These are phyloP conservation scores for Chionis minor DNA, from an alignment of 2,113 vertebrate genomes.

Conservation along the genomic window DNA sequence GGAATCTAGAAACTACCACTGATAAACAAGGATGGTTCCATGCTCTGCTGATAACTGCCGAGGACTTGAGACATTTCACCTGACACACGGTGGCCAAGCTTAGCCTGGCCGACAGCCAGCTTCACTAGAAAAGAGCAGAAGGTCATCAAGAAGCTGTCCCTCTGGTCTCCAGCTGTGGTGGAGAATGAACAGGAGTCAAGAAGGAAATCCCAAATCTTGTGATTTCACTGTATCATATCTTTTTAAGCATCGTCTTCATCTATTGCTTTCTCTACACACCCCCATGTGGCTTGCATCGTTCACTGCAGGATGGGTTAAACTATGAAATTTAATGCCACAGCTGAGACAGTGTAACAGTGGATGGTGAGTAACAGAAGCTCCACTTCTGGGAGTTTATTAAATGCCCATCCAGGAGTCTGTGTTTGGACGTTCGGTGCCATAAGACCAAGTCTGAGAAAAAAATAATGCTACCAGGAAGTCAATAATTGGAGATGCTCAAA, in stretches of 20 bases:
- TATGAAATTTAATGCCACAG: neutral
- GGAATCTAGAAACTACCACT: neutral
- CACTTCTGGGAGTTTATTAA: neutral
- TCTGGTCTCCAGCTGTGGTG: neutral
- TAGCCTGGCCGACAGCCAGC: neutral
- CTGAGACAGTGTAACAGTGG: rapidly evolving
- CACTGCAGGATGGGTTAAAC: neutral
- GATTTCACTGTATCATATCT: neutral
- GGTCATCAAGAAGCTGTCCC: neutral
- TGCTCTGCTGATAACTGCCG: neutral
- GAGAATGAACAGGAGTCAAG: neutral
- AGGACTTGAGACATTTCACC: neutral
- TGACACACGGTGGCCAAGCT: rapidly evolving
- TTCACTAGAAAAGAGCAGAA: neutral
- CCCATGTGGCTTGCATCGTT: neutral
- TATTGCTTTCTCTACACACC: neutral
- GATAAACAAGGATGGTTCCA: neutral
- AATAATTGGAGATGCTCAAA: neutral
- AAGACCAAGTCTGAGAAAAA: neutral
- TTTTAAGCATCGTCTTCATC: neutral
- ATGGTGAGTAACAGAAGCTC: neutral
- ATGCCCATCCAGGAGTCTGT: neutral
- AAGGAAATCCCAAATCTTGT: neutral
- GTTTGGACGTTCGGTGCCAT: too few relatives aligned
- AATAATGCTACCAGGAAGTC: neutral